A percentile compares a stretch with the other conserved stretches of the same genome.
These are phyloP conservation scores for Argyresthia goedartella DNA, from an alignment of 2,888 invertebrate species.

Conservation along the genomic window DNA sequence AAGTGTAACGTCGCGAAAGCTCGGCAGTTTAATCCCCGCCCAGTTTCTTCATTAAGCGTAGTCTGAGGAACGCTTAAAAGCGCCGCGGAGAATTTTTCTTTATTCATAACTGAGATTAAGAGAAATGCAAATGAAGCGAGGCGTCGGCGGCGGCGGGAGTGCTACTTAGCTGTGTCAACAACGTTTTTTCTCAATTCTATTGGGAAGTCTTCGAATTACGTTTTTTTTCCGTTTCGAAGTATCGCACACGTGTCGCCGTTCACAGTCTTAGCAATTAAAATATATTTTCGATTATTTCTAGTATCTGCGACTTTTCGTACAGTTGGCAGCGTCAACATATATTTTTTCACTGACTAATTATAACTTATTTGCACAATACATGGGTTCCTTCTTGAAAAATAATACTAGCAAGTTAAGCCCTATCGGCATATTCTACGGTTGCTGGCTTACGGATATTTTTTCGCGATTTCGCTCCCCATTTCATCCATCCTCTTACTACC, in stretches of 20 bases:
- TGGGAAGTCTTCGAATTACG: conserved; percentile 19
- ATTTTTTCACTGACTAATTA: too few species aligned
- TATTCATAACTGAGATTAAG: conserved; percentile 70
- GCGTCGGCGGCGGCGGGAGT: conserved; percentile 33
- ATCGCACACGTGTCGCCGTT: conserved; percentile 14
- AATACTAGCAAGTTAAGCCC: too few species aligned
- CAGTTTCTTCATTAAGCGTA: conserved; percentile 59
- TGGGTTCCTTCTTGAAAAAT: too few species aligned
- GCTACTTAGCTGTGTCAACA: conserved; percentile 70
- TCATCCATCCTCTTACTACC: too few species aligned
- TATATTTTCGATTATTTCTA: too few species aligned
- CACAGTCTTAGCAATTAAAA: conserved; percentile 13
- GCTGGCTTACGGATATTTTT: too few species aligned
- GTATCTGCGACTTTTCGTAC: too few species aligned
- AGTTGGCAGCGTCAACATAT: too few species aligned
- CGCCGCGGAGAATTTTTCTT: conserved; percentile 62
- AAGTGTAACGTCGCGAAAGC: conserved; percentile 75
- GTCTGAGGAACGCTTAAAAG: conserved; percentile 48
- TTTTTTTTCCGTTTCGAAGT: conserved; percentile 31
- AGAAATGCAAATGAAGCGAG: conserved; percentile 67
- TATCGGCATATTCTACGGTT: too few species aligned
- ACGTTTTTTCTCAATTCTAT: conserved; percentile 30
- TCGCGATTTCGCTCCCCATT: too few species aligned
- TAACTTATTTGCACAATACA: too few species aligned
- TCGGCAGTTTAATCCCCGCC: conserved; percentile 48